phyloP scores from a whole-genome alignment of 2,113 vertebrate species.

The Proterorhinus semilunaris region DNA sequence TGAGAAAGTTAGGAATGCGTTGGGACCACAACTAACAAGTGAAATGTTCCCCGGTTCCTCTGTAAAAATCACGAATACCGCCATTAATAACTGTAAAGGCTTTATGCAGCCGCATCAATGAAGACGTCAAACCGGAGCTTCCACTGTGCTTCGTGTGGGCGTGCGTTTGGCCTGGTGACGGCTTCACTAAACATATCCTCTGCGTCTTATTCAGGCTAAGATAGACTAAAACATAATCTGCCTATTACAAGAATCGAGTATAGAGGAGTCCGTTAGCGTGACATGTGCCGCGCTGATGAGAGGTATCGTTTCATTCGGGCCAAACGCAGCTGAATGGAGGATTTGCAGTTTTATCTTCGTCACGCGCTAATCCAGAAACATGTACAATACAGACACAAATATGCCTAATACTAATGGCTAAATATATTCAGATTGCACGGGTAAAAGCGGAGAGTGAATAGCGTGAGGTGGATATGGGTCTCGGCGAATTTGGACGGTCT shows the following conservation, averaged over 20 bases:
- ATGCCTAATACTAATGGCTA: neutral
- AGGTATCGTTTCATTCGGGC: neutral
- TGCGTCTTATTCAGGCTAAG: constrained; percentile 2
- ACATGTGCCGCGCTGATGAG: neutral
- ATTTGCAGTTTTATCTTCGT: neutral
- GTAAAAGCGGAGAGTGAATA: no score
- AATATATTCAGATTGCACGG: neutral
- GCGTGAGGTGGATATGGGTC: neutral
- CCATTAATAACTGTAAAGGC: neutral
- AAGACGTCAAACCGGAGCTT: neutral
- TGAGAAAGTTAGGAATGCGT: no score
- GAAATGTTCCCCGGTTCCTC: no score
- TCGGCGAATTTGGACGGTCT: neutral
- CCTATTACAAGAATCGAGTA: neutral
- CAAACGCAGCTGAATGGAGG: neutral
- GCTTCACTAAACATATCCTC: neutral
- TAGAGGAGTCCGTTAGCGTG: neutral
- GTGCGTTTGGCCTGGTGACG: neutral
- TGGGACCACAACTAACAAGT: no score
- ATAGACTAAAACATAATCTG: neutral
- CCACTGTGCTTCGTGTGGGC: neutral
- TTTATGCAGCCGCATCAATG: neutral
- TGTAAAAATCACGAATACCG: neutral
- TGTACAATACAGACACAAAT: neutral
- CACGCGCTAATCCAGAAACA: neutral